Conservation (phyloP, 2,888 invertebrate species). For the Notodonta ziczac region DNA sequence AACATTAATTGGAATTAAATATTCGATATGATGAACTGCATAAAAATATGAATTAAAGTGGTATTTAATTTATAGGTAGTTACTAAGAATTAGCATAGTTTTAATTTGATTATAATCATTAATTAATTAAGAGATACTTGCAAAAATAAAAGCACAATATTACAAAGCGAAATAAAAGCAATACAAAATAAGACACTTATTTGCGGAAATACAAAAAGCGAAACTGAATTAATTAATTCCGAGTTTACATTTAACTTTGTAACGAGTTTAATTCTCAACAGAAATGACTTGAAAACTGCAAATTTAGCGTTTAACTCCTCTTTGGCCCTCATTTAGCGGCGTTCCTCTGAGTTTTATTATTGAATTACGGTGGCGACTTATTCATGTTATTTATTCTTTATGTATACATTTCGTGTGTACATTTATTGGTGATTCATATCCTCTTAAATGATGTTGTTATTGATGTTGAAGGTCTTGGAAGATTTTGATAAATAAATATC, state of each 20-base stretch:
- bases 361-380: conserved; percentile 38
- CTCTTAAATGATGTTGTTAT: too few species aligned
- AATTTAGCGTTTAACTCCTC: conserved; percentile 39
- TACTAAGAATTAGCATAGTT: too few species aligned
- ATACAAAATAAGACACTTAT: conserved; percentile 4
- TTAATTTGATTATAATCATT: too few species aligned
- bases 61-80: too few species aligned
- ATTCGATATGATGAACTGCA: too few species aligned
- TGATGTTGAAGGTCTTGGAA: too few species aligned
- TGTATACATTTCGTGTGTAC: not conserved
- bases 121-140: too few species aligned
- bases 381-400: conserved; percentile 21
- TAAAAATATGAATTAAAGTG: too few species aligned
- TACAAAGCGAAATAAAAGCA: not conserved
- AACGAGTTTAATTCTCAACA: conserved; percentile 35
- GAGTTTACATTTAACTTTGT: conserved; percentile 36
- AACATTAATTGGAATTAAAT: too few species aligned
- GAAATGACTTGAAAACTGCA: conserved; percentile 43
- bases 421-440: too few species aligned
- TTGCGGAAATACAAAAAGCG: conserved; percentile 16
- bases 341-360: conserved; percentile 39
- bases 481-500: too few species aligned
- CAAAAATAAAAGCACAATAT: not conserved
- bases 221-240: conserved; percentile 14
- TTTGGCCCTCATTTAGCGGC: conserved; percentile 37